These are phyloP conservation scores for Gavia stellata DNA, from an alignment of 2,113 vertebrate species.

Conservation along the genomic window DNA sequence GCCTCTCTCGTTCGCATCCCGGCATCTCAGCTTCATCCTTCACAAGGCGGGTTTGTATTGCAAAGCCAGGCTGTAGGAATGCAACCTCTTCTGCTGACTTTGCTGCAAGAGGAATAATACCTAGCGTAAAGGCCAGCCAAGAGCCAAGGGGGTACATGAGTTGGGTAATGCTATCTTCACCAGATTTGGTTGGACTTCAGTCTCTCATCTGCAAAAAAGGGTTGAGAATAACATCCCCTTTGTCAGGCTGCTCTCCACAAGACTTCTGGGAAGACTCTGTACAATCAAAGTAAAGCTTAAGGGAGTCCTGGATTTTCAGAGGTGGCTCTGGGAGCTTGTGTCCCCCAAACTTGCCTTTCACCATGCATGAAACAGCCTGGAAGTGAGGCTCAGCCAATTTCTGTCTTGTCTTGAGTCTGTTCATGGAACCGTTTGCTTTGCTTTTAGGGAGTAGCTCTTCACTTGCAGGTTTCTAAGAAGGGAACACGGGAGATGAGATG, in stretches of 20 bases:
- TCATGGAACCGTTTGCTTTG: neutral
- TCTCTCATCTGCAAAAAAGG: neutral
- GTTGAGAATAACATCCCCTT: neutral
- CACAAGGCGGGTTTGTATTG: neutral
- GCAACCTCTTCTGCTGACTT: neutral
- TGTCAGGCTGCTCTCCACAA: neutral
- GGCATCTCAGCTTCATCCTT: neutral
- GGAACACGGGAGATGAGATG: neutral
- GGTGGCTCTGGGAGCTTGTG: neutral
- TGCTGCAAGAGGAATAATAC: neutral
- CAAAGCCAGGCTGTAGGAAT: neutral
- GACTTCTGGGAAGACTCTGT: neutral
- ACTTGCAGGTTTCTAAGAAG: neutral
- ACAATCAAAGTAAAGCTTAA: neutral
- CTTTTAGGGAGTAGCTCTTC: neutral
- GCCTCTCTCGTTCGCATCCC: neutral
- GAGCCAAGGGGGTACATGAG: neutral
- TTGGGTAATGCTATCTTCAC: neutral
- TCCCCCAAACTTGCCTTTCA: neutral
- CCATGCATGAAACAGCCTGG: neutral
- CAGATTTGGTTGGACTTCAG: neutral
- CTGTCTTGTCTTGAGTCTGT: neutral
- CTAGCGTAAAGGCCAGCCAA: neutral
- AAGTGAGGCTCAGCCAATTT: neutral
- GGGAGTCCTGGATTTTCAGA: neutral